Evolutionary conservation across 2,797 vertebrate genomes (phyloP).

Genomic region (Darevskia mixta): DNA sequence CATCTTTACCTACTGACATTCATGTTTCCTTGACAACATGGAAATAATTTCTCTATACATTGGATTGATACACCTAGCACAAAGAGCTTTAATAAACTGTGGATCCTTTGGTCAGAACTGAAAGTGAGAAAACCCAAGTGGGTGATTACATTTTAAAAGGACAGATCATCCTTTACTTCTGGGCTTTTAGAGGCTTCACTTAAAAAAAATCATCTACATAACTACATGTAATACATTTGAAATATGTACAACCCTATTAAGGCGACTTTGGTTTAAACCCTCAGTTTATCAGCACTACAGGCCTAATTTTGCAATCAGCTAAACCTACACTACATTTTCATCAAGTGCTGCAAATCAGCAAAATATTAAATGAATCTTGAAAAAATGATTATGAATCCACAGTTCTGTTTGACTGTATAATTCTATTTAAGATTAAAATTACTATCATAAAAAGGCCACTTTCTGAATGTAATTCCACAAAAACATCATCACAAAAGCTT

Average conservation of each 20-base stretch:
- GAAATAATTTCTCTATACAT: conserved; percentile 68
- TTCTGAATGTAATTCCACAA: conserved; percentile 98
- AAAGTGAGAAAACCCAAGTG: conserved; percentile 73
- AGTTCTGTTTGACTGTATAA: conserved; percentile 93
- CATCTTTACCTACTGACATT: conserved; percentile 59
- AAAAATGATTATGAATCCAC: conserved; percentile 90
- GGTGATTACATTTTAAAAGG: conserved; percentile 71
- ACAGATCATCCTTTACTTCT: conserved; percentile 66
- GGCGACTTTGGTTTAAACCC: conserved; percentile 78
- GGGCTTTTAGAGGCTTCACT: conserved; percentile 66
- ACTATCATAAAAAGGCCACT: conserved; percentile 98
- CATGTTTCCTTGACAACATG: conserved; percentile 64
- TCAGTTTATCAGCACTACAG: conserved; percentile 78
- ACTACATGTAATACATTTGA: conserved; percentile 70
- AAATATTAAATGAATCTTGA: conserved; percentile 90
- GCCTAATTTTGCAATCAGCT: conserved; percentile 86
- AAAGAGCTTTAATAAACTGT: conserved; percentile 71
- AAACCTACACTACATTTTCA: conserved; percentile 89
- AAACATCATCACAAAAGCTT: conserved; percentile 91
- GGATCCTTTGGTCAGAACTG: conserved; percentile 65
- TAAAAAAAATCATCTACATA: conserved; percentile 63
- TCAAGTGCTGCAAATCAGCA: conserved; percentile 88
- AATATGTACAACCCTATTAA: conserved; percentile 68
- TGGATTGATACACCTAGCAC: conserved; percentile 63
- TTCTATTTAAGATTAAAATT: conserved; percentile 98